Percentiles rank a stretch among this genome's conserved stretches.
These are phyloP conservation scores for Ryuthela nishihirai DNA, from an alignment of 2,888 invertebrate species.

Conservation along the genomic window DNA sequence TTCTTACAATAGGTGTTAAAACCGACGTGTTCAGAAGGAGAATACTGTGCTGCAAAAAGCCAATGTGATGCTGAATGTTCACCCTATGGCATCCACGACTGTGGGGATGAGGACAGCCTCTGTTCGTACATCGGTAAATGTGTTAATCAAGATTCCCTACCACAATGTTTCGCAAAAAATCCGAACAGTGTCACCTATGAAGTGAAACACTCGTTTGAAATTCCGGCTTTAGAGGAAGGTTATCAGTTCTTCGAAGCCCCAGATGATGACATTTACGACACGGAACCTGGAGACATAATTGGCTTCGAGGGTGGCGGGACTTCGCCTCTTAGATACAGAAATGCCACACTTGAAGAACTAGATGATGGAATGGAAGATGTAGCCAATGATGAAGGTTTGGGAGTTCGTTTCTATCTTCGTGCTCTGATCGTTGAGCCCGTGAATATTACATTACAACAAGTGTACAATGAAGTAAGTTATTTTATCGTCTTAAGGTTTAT, in stretches of 20 bases:
- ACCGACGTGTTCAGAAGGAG: constrained; percentile 8
- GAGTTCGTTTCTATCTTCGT: constrained; percentile 9
- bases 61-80: constrained; percentile 14
- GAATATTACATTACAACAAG: constrained; percentile 9
- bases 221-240: neutral
- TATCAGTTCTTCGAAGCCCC: too few species aligned
- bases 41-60: constrained; percentile 9
- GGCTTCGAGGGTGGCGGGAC: constrained; percentile 14
- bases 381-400: neutral
- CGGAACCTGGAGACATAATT: constrained; percentile 21
- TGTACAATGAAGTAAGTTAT: constrained; percentile 18
- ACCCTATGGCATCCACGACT: neutral
- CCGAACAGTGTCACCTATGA: neutral
- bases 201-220: constrained; percentile 10
- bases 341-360: constrained; percentile 6
- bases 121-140: constrained; percentile 9
- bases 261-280: neutral
- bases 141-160: constrained; percentile 1
- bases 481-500: neutral
- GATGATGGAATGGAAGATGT: constrained; percentile 11
- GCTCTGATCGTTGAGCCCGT: constrained; percentile 12
- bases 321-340: constrained; percentile 7
- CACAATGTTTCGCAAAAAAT: neutral
- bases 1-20: constrained; percentile 12
- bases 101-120: neutral